Conservation (phyloP, 2,113 vertebrate genomes). For the Rhipidura dahli region DNA sequence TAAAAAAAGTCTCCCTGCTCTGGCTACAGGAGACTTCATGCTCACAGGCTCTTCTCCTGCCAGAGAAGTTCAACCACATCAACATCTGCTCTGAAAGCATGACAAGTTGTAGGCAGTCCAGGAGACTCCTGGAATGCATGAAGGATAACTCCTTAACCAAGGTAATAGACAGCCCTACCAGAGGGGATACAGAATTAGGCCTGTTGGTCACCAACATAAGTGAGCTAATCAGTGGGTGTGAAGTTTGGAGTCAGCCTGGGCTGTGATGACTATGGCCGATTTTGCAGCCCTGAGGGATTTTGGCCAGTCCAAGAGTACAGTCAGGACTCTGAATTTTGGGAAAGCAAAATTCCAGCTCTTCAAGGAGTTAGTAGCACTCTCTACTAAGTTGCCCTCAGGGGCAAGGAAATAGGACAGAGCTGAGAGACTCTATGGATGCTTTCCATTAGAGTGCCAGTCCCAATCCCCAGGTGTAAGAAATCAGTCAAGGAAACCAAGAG, state of each 20-base stretch:
- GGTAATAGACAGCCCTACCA: neutral
- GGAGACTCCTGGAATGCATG: neutral
- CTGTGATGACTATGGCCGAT: neutral
- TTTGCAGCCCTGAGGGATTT: neutral
- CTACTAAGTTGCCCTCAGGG: neutral
- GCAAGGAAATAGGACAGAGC: neutral
- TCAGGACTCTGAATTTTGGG: neutral
- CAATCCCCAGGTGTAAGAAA: accelerated
- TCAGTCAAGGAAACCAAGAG: neutral
- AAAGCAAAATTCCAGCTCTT: neutral
- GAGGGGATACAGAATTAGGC: neutral
- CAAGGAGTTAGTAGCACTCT: neutral
- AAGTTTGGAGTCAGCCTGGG: neutral
- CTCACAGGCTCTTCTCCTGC: neutral
- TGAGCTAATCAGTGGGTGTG: neutral
- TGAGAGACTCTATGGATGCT: neutral
- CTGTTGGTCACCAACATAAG: neutral
- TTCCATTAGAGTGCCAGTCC: neutral
- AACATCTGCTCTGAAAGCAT: neutral
- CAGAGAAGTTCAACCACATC: neutral
- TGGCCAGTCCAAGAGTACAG: neutral
- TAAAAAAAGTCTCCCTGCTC: neutral
- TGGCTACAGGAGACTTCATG: accelerated
- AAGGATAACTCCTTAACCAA: neutral
- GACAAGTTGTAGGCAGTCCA: neutral